Evolutionary conservation across 2,113 vertebrate genomes (phyloP).

Genomic region (Agapornis roseicollis): DNA sequence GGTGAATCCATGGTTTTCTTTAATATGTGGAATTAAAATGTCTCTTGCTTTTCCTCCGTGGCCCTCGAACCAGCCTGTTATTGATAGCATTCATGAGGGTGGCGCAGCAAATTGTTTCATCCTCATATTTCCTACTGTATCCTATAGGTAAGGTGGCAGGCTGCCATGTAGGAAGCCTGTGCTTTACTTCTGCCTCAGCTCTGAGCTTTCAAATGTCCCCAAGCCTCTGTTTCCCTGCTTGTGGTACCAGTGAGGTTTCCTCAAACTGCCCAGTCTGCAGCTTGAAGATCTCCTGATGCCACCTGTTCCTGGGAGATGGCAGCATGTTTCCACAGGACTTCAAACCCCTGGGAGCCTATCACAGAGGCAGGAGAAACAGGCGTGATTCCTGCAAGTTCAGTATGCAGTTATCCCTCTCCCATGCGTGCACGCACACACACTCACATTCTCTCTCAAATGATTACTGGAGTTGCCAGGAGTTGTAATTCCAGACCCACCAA

Average conservation of each 20-base stretch:
- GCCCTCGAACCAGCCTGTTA: not conserved
- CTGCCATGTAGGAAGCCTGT: not conserved
- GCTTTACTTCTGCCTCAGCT: not conserved
- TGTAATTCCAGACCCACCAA: constrained; percentile 70
- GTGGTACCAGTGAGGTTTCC: not conserved
- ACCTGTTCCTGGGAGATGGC: not conserved
- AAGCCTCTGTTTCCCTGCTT: not conserved
- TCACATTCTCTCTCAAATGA: not conserved
- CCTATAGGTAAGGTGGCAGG: not conserved
- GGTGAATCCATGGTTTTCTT: not conserved
- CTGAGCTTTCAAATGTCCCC: not conserved
- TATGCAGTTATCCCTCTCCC: not conserved
- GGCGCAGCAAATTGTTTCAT: not conserved
- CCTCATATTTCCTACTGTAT: not conserved
- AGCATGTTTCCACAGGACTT: not conserved
- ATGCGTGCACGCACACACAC: rapidly evolving
- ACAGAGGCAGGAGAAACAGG: not conserved
- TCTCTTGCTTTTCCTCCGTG: not conserved
- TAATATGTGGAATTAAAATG: not conserved
- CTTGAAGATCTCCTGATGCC: not conserved
- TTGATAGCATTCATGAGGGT: not conserved
- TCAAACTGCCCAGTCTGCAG: not conserved
- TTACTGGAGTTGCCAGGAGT: constrained; percentile 46
- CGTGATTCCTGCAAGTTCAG: constrained; percentile 10
- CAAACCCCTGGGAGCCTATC: not conserved